phyloP scores from a whole-genome alignment of 1,140 invertebrate genomes.

The Leptinotarsa undecemlineata region DNA sequence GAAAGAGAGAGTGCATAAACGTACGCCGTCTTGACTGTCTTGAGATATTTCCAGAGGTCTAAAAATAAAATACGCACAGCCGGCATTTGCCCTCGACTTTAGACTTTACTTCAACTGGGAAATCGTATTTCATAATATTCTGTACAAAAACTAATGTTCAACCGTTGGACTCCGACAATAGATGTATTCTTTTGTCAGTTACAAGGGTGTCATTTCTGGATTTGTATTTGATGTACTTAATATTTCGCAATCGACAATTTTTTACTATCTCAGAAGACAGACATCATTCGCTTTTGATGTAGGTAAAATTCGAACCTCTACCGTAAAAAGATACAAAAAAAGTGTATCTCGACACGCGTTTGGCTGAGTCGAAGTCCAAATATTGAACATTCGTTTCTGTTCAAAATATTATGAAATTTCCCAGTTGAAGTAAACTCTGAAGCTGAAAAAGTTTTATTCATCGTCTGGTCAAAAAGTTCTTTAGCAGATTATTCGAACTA shows the following conservation, averaged over 20 bases:
- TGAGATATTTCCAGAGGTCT: slow-evolving; percentile 29
- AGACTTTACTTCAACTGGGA: slow-evolving; percentile 14
- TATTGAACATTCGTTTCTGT: neutral
- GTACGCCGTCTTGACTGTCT: slow-evolving; percentile 17
- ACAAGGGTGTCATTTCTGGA: too few relatives aligned
- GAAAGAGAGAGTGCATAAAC: neutral
- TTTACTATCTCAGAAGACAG: too few relatives aligned
- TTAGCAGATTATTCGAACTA: too few relatives aligned
- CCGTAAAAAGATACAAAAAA: too few relatives aligned
- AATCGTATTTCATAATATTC: slow-evolving; percentile 24
- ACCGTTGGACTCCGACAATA: neutral
- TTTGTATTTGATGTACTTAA: too few relatives aligned
- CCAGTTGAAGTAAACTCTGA: slow-evolving; percentile 2
- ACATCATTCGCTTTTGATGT: too few relatives aligned
- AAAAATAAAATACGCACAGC: slow-evolving; percentile 21
- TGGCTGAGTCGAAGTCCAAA: too few relatives aligned
- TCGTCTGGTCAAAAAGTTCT: too few relatives aligned
- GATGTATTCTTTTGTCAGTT: too few relatives aligned
- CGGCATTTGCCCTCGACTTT: slow-evolving; percentile 6
- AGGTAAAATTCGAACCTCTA: too few relatives aligned
- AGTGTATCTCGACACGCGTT: too few relatives aligned
- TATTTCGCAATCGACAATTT: too few relatives aligned
- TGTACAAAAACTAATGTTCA: slow-evolving; percentile 9
- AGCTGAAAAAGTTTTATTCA: neutral
- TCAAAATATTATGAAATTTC: slow-evolving; percentile 16